Evolutionary conservation across 2,888 invertebrate species (phyloP).

Genomic region (Hirtodrosophila duncani): DNA sequence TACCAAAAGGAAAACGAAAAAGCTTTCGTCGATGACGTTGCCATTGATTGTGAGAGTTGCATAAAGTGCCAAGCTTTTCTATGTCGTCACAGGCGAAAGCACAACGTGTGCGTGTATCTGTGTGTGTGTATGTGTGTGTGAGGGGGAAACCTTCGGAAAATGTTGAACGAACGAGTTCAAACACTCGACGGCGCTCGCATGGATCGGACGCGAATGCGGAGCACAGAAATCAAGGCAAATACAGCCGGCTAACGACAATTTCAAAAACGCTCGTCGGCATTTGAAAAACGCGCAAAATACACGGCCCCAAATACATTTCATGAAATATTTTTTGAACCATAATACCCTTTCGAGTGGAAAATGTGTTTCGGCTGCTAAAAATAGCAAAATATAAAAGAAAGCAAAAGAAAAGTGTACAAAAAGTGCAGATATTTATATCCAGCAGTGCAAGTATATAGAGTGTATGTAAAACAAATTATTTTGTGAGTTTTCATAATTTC

Average conservation of each 20-base stretch:
- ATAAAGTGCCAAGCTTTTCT: constrained; percentile 57
- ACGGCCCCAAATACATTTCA: neutral
- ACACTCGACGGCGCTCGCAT: constrained; percentile 64
- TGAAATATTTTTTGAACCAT: neutral
- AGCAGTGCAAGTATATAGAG: constrained; percentile 10
- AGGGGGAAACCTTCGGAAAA: too few species aligned
- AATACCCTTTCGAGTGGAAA: constrained; percentile 15
- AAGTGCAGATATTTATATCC: too few species aligned
- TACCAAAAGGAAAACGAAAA: constrained; percentile 11
- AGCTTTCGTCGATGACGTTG: constrained; percentile 52
- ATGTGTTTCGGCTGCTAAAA: constrained; percentile 31
- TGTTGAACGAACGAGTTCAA: constrained; percentile 40
- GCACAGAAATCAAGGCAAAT: too few species aligned
- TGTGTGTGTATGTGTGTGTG: too few species aligned
- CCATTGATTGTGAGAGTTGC: constrained; percentile 7
- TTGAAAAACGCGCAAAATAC: constrained; percentile 7
- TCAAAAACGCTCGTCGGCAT: constrained; percentile 13
- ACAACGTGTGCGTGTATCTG: too few species aligned
- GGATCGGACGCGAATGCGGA: constrained; percentile 66
- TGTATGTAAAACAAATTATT: neutral
- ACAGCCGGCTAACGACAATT: constrained; percentile 32
- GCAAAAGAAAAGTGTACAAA: constrained; percentile 21
- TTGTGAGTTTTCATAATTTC: constrained; percentile 4
- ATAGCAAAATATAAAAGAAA: constrained; percentile 25
- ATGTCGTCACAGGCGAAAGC: constrained; percentile 64